These are phyloP conservation scores for Polydesmus complanatus DNA, from an alignment of 2,888 invertebrate genomes.

Conservation along the genomic window DNA sequence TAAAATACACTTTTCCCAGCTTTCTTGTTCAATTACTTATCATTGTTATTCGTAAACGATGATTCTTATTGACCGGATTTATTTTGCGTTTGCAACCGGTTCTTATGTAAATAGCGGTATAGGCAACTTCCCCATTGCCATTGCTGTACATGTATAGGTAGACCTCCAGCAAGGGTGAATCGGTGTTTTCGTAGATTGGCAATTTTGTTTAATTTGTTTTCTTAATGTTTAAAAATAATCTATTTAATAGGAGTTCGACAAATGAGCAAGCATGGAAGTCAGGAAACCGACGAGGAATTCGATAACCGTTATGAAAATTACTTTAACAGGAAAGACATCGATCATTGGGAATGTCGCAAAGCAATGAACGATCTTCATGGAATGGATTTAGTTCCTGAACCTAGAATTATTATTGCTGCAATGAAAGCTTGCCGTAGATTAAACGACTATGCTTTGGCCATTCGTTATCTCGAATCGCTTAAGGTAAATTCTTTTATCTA, in stretches of 20 bases:
- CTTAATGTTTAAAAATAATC: not conserved
- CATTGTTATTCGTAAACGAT: too few relatives aligned
- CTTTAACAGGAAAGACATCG: conserved; percentile 75
- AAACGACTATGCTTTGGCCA: conserved; percentile 84
- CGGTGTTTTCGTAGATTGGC: too few relatives aligned
- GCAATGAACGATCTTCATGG: conserved; percentile 78
- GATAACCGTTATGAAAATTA: conserved; percentile 67
- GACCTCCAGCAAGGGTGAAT: too few relatives aligned
- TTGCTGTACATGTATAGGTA: too few relatives aligned
- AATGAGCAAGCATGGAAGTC: conserved; percentile 16
- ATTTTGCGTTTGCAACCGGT: too few relatives aligned
- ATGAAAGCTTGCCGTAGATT: conserved; percentile 80
- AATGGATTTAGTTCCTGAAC: conserved; percentile 86
- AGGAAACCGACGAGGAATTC: conserved; percentile 70
- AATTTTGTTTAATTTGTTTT: not conserved
- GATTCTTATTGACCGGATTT: too few relatives aligned
- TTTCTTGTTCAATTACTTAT: too few relatives aligned
- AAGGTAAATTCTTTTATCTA: conserved; percentile 38
- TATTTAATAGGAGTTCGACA: conserved; percentile 5
- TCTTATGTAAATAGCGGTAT: too few relatives aligned
- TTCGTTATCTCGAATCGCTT: conserved; percentile 82
- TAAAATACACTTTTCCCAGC: too few relatives aligned
- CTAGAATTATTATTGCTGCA: conserved; percentile 70
- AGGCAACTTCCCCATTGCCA: too few relatives aligned
- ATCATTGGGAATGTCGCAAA: conserved; percentile 87